Evolutionary conservation across 2,797 vertebrate species (phyloP), one percentile per base, ranked within the genome.

Genomic region (Cichlasoma orientale): DNA sequence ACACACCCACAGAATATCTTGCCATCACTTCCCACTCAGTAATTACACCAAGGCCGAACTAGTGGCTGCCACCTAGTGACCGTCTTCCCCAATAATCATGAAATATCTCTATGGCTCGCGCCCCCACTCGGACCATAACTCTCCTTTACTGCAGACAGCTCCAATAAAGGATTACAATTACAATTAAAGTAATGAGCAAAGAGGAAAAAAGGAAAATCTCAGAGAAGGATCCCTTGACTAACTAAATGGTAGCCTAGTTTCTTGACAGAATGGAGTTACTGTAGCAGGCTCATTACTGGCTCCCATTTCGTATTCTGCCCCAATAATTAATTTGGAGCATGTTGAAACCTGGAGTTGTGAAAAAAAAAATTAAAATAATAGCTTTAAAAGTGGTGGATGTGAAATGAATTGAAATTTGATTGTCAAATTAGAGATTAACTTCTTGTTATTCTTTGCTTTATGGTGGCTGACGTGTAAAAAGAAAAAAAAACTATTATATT

Each of bases 131-230:
- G 86, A 92, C 90, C 90, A 94, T 96, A 96, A 96, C 90, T 95
- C 94, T 95, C 91, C 89, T 95, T 96, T 95, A 95, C 94, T 95
- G 95, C 94, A 92, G 94, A 93, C 94, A 92, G 93, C 93, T 93
- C 93, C 93, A 96, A 95, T 96, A 96, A 96, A 95, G 94, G 93
- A 95, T 93, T 94, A 95, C 94, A 96, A 96, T 95, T 94, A 95
- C 94, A 95, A 95, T 96, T 95, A 95, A 95, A 95, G 95, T 95
- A 96, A 96, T 95, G 94, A 96, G 93, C 93, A 95, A 95, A 95
- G 92, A 93, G 89, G 86, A 90, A 90, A 94, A 95, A 93, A 92
- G 84, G 85, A 92, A 94, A 93, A 92, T 94, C 90, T 92, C 78
- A 82, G 86, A 84, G 90, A 94, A 93, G 92, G 92, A 92, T 95